Evolutionary conservation across 2,888 invertebrate species (phyloP).

Genomic region (Xestia sexstrigata): DNA sequence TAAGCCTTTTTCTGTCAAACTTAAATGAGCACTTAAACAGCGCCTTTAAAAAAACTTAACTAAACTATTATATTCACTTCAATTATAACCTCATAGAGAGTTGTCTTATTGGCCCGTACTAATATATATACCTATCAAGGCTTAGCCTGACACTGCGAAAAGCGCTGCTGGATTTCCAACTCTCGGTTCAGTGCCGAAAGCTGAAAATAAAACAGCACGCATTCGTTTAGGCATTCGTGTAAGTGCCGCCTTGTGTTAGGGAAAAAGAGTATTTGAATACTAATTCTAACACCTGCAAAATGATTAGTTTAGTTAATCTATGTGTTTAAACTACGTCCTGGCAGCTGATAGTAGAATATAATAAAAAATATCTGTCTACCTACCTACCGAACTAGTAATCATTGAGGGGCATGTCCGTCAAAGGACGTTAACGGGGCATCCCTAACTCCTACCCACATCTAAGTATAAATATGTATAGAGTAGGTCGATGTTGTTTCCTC

Average conservation of each 20-base stretch:
- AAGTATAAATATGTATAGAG: constrained; percentile 29
- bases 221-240: background rate
- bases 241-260: background rate
- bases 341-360: background rate
- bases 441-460: constrained; percentile 16
- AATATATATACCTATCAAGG: background rate
- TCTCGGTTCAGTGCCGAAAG: background rate
- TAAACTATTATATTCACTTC: no score
- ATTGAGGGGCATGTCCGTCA: constrained; percentile 7
- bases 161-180: background rate
- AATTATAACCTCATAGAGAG: background rate
- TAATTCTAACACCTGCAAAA: background rate
- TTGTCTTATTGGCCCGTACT: background rate
- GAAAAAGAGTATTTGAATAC: background rate
- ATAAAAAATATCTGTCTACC: background rate
- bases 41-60: background rate
- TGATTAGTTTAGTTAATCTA: background rate
- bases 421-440: constrained; percentile 3
- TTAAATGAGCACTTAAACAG: background rate
- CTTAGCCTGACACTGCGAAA: background rate
- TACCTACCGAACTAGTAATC: background rate
- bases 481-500: constrained; percentile 41
- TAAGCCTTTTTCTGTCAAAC: background rate
- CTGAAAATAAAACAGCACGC: background rate
- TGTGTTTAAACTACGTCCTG: no score